Conservation (phyloP, 2,888 invertebrate genomes). For the Scaptomyza parva region DNA sequence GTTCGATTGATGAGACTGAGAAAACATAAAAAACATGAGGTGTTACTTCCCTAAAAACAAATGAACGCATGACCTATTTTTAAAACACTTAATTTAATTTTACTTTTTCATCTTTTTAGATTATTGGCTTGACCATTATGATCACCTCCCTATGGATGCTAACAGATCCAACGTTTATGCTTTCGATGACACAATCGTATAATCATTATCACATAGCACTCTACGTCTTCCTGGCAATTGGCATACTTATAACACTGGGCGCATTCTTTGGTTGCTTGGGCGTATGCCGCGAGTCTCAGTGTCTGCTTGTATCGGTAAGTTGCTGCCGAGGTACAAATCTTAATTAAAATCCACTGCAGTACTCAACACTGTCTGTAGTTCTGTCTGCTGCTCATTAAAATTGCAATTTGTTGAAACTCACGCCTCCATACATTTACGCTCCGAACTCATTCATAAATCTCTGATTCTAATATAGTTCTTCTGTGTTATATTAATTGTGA, state of each 20-base stretch:
- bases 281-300: conserved; percentile 91
- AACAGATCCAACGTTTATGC: conserved; percentile 90
- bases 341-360: conserved; percentile 44
- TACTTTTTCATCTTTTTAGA: conserved; percentile 84
- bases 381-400: conserved; percentile 21
- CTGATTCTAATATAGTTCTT: conserved; percentile 87
- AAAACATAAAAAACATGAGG: conserved; percentile 10
- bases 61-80: conserved; percentile 32
- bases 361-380: conserved; percentile 42
- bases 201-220: conserved; percentile 87
- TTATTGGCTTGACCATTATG: conserved; percentile 89
- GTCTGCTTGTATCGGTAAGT: conserved; percentile 91
- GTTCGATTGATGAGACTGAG: conserved; percentile 31
- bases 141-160: conserved; percentile 91
- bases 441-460: conserved; percentile 47
- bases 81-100: conserved; percentile 1
- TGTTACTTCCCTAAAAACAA: conserved; percentile 24
- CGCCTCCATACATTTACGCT: conserved; percentile 8
- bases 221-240: conserved; percentile 90
- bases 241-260: conserved; percentile 90
- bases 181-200: conserved; percentile 87
- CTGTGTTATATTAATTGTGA: conserved; percentile 90
- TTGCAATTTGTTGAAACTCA: conserved; percentile 23
- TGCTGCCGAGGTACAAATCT: conserved; percentile 17
- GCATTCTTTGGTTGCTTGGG: conserved; percentile 94